Conservation (phyloP, 2,888 invertebrate species). For the Cryptosula pallasiana region DNA sequence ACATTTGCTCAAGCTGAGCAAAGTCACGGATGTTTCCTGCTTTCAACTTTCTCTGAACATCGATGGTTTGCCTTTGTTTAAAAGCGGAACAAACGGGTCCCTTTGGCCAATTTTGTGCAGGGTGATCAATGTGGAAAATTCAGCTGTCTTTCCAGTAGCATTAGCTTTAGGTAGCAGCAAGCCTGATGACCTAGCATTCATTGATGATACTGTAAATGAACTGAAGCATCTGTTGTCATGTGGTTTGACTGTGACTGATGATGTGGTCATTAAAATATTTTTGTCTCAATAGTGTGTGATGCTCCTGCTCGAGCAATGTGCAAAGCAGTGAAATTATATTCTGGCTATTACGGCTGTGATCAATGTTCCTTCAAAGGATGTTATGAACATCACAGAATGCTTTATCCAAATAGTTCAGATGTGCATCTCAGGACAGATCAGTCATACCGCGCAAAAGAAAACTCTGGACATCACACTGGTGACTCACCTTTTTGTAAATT, state of each 20-base stretch:
- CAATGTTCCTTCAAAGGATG: not conserved
- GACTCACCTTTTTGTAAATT: slow-evolving; percentile 24
- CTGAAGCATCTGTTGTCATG: not conserved
- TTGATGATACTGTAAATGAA: not conserved
- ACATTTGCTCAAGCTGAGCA: not conserved
- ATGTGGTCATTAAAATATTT: not conserved
- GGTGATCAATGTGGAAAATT: not conserved
- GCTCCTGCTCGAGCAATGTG: not conserved
- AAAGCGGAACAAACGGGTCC: not conserved
- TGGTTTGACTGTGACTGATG: not conserved
- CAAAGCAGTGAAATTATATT: not conserved
- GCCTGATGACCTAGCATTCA: not conserved
- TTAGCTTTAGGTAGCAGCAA: not conserved
- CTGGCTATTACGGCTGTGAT: not conserved
- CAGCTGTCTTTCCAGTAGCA: not conserved
- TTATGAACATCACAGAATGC: not conserved
- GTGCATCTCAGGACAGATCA: not conserved
- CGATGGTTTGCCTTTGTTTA: not conserved
- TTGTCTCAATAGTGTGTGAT: not conserved
- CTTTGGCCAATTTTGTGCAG: not conserved
- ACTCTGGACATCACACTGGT: slow-evolving; percentile 11
- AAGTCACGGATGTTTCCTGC: not conserved
- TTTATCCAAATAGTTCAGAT: not conserved
- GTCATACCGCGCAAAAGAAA: not conserved
- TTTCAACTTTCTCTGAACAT: not conserved